Percentiles rank a stretch among this genome's conserved stretches.
phyloP scores from a whole-genome alignment of 2,797 vertebrate genomes.

The Fistularia commersonii region DNA sequence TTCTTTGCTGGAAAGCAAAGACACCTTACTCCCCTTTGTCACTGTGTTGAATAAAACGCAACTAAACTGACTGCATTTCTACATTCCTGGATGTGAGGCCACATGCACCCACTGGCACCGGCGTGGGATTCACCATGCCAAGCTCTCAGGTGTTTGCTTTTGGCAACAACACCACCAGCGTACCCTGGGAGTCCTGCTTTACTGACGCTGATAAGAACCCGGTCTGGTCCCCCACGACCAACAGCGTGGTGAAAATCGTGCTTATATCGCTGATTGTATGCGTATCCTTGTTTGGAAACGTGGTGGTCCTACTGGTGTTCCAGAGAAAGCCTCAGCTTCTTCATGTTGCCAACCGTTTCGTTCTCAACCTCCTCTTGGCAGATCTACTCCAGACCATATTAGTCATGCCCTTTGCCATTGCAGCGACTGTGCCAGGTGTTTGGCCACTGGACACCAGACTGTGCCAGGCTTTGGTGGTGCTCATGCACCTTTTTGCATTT shows the following conservation, averaged over 20 bases:
- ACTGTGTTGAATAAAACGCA: slow-evolving; percentile 29
- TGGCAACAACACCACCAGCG: slow-evolving; percentile 56
- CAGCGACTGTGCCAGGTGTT: slow-evolving; percentile 77
- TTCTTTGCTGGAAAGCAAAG: slow-evolving; percentile 1
- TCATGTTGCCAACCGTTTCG: slow-evolving; percentile 87
- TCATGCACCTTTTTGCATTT: slow-evolving; percentile 90
- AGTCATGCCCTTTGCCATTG: slow-evolving; percentile 87
- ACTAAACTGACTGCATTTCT: slow-evolving; percentile 31
- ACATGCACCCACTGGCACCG: slow-evolving; percentile 31
- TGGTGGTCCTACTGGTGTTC: slow-evolving; percentile 83
- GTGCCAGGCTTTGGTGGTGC: slow-evolving; percentile 84
- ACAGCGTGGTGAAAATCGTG: slow-evolving; percentile 74
- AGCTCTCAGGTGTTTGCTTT: slow-evolving; percentile 39
- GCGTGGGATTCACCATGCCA: slow-evolving; percentile 53
- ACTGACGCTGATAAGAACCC: slow-evolving; percentile 6
- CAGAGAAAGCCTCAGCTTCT: slow-evolving; percentile 87
- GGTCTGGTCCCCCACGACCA: slow-evolving; percentile 47
- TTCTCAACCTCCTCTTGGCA: slow-evolving; percentile 86
- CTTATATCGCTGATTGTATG: slow-evolving; percentile 81
- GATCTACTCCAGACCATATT: slow-evolving; percentile 85
- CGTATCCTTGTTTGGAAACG: slow-evolving; percentile 81
- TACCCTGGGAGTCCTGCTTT: slow-evolving; percentile 54
- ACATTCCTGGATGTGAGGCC: slow-evolving; percentile 25
- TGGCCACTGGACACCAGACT: slow-evolving; percentile 83
- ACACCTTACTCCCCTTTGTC: slow-evolving; percentile 5